Evolutionary conservation across 2,113 vertebrate species (phyloP), one percentile per base, ranked within the genome.

Genomic region (Arizona elegans): DNA sequence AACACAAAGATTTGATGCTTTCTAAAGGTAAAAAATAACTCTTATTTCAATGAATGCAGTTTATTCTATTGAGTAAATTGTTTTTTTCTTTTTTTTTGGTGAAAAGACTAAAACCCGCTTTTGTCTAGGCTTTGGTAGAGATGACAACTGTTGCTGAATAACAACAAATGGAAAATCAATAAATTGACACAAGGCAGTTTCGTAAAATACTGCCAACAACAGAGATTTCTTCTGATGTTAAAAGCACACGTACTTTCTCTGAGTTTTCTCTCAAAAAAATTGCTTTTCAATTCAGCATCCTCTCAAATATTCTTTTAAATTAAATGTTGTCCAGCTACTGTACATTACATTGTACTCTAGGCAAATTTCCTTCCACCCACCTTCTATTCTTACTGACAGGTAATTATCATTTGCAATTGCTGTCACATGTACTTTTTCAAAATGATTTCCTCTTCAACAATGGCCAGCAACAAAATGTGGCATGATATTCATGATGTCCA

Each of bases 261-360:
- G 85, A 12, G 11, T 50, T 86, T 50, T 24, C 43, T 50, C 9
- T 50, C 13, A 89, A 95, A 86, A 86, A 26, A 95, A 89, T 92
- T 94, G 92, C 24, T n/a, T 91, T 29, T 24, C 88, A 94, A 90
- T 95, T 94, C 94, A 92, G n/a, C 65, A 96, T 92, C 38, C 93
- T 81, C 86, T 94, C n/a, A 88, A 89, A n/a, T 86, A 92, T 3
- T 92, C 38, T 95, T 47, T 90, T 26, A 89, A 58, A 9, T 26
- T 94, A 33, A 29, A 26, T 85, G 11, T 90, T 91, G 1, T 87
- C 5, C 0, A 50, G 81, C 9, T 53, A 38, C 89, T 24, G 0
- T 91, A 90, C 13, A 21, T 24, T 33, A 62, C 0, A 3, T 3
- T 52, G 3, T 52, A 93, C 95, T 92, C 50, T 91, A 93, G 0